These are phyloP conservation scores for Miltochrista miniata DNA, from an alignment of 2,888 invertebrate genomes.

Conservation along the genomic window DNA sequence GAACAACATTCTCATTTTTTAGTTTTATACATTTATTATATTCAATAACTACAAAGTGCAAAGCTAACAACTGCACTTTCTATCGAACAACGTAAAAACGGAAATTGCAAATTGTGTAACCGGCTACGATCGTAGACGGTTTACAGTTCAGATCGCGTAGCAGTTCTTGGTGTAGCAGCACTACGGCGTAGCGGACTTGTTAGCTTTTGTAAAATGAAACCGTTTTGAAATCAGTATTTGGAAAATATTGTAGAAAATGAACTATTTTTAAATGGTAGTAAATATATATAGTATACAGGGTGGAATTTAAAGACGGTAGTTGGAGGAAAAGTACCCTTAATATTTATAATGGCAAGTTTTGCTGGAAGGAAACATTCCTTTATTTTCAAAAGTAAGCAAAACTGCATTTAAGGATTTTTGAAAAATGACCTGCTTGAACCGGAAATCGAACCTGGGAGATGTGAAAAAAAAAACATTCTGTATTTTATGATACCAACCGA, in stretches of 20 bases:
- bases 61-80: neutral
- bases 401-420: no score
- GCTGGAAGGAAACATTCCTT: no score
- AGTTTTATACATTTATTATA: neutral
- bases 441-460: no score
- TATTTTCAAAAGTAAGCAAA: no score
- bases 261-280: no score
- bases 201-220: neutral
- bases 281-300: no score
- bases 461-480: no score
- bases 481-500: no score
- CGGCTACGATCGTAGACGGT: slow-evolving; percentile 21
- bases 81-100: slow-evolving; percentile 7
- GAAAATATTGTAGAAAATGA: neutral
- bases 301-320: no score
- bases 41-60: neutral
- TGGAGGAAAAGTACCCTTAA: no score
- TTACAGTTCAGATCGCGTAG: slow-evolving; percentile 23
- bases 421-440: no score
- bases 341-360: no score
- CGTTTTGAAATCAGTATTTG: neutral
- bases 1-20: neutral
- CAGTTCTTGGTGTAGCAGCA: slow-evolving; percentile 11
- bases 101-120: slow-evolving; percentile 26
- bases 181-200: slow-evolving; percentile 29